Base-by-base conservation (phyloP, 1,140 invertebrate species). In the Drosophila repleta region DNA sequence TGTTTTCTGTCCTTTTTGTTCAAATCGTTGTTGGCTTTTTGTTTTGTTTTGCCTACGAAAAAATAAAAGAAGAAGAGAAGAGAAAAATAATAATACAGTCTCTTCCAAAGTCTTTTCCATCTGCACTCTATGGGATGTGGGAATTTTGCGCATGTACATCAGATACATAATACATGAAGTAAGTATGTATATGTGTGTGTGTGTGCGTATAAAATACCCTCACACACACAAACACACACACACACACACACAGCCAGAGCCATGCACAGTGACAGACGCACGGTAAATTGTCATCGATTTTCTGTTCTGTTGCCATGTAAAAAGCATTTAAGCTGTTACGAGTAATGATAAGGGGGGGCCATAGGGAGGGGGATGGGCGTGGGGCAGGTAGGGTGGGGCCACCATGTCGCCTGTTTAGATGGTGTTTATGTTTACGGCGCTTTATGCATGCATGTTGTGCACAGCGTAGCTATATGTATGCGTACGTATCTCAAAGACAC, bases 111-210 rank as follows among this genome's bases (percentile, higher is more conserved):
- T 39, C 20, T 24, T 51, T 24, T 24, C 15, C 24, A 24, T 45
- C 10, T 29, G 32, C 43, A 15, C 26, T 43, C 46, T 60, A 48
- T 70, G 57, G 74, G 35, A 71, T 87, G 70, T 82, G 74, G 64
- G 77, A 82, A 85, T 78, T 85, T 85, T 85, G 82, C 82, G 82
- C 82, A 85, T 85, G 82, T 85, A 85, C 81, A 87, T 57, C 79
- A 75, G 66, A 81, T 75, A 85, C 70, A 85, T 85, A 87, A 87
- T 80, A 71, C 70, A 80, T 85, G 75, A 85, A 32, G 29, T 49
- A 52, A 13, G 45, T 26, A 15, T 45, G 7, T 29, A 7, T 46
- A 13, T 45, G 21, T 60, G 7, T 29, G 13, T 46, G 7, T 45
- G 21, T 60, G 21, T 52, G 64, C 51, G 46, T 76, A 60, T 58